Evolutionary conservation across 2,888 invertebrate genomes (phyloP).

Genomic region (Chrysina gloriosa): DNA sequence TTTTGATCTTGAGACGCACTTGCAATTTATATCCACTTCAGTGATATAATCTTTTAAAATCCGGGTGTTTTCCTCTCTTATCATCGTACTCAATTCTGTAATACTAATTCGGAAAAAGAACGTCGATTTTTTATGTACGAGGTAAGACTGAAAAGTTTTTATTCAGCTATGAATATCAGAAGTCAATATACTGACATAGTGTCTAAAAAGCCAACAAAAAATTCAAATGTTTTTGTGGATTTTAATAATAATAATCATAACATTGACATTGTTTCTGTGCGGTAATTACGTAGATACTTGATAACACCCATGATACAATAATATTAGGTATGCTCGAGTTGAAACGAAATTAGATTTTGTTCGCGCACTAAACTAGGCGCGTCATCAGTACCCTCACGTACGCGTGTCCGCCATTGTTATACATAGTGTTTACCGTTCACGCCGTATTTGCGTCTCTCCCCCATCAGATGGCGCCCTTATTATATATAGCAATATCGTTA

Average conservation of each 20-base stretch:
- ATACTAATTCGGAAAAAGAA: neutral
- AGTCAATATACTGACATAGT: too few relatives aligned
- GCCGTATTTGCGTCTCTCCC: too few relatives aligned
- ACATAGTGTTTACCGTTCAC: too few relatives aligned
- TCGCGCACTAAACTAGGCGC: too few relatives aligned
- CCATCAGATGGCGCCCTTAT: too few relatives aligned
- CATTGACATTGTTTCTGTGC: neutral
- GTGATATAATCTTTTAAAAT: neutral
- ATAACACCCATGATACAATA: too few relatives aligned
- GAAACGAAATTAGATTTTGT: too few relatives aligned
- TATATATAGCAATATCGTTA: too few relatives aligned
- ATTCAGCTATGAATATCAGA: neutral
- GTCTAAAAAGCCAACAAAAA: too few relatives aligned
- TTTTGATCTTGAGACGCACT: neutral
- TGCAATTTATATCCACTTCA: neutral
- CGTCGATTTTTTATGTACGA: slow-evolving; percentile 11
- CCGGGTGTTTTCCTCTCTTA: neutral
- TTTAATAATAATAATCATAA: neutral
- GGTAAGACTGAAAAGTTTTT: slow-evolving; percentile 31
- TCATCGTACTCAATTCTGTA: neutral
- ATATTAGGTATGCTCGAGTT: too few relatives aligned
- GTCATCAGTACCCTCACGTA: too few relatives aligned
- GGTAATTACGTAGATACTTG: neutral
- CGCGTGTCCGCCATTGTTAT: too few relatives aligned
- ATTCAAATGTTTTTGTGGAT: neutral